Evolutionary conservation across 2,113 vertebrate species (phyloP).

Genomic region (Pseudopodoces humilis): DNA sequence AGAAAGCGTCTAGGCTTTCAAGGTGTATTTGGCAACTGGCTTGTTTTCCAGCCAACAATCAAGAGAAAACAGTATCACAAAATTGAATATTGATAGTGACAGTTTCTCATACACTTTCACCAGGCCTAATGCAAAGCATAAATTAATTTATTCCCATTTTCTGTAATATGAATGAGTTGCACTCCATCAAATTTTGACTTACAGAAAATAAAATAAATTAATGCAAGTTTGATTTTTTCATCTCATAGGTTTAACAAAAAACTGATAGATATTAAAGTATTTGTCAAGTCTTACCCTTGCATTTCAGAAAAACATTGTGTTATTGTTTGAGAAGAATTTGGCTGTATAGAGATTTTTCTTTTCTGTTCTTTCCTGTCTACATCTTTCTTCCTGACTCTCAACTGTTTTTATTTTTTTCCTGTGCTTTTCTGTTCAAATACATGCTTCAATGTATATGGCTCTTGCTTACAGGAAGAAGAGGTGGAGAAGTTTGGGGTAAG

Average conservation of each 20-base stretch:
- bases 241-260: background rate
- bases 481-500: constrained; percentile 99
- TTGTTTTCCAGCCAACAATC: background rate
- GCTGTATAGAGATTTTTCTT: constrained; percentile 64
- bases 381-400: constrained; percentile 76
- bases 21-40: background rate
- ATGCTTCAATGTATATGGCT: constrained; percentile 95
- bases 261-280: constrained; percentile 25
- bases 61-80: background rate
- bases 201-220: background rate
- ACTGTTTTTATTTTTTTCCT: constrained; percentile 83
- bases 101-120: background rate
- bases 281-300: constrained; percentile 34
- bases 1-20: background rate
- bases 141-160: background rate
- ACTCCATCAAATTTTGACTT: background rate
- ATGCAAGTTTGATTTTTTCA: background rate
- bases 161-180: background rate
- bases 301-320: constrained; percentile 64
- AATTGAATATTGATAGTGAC: background rate
- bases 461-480: constrained; percentile 99
- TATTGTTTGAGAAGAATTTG: constrained; percentile 65
- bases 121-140: background rate
- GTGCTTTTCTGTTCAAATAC: constrained; percentile 86
- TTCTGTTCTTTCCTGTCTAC: constrained; percentile 76